Evolutionary conservation across 2,113 vertebrate genomes (phyloP).

Genomic region (Orycteropus afer): DNA sequence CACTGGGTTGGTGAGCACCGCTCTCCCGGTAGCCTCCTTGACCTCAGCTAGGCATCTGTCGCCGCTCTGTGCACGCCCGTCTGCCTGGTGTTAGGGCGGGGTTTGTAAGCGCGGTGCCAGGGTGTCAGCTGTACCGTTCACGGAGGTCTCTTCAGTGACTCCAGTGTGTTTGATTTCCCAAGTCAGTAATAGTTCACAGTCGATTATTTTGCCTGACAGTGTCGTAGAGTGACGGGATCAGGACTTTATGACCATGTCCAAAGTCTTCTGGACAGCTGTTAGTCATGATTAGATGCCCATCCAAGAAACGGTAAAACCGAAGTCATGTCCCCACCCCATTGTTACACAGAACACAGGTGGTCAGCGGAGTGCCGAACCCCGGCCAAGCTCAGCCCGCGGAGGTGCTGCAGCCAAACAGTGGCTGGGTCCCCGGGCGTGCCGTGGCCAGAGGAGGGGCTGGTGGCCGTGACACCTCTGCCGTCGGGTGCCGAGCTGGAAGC

Average conservation of each 20-base stretch:
- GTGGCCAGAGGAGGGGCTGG: not conserved
- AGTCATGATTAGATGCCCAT: not conserved
- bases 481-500: too few species aligned
- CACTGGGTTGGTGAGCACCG: too few species aligned
- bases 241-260: not conserved
- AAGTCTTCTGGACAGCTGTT: not conserved
- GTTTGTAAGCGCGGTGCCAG: too few species aligned
- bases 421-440: fast-evolving
- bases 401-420: too few species aligned
- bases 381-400: too few species aligned
- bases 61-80: too few species aligned
- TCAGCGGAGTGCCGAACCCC: not conserved
- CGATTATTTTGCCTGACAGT: not conserved
- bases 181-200: too few species aligned
- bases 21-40: too few species aligned
- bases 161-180: fast-evolving
- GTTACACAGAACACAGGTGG: not conserved
- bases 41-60: too few species aligned
- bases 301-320: not conserved
- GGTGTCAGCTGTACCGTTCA: too few species aligned
- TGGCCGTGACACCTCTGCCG: fast-evolving
- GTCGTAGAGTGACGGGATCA: not conserved
- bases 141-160: not conserved
- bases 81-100: too few species aligned
- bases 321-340: not conserved